Percentiles rank a stretch among this genome's conserved stretches.
phyloP scores from a whole-genome alignment of 2,888 invertebrate species.

The Heliconius ethilla region DNA sequence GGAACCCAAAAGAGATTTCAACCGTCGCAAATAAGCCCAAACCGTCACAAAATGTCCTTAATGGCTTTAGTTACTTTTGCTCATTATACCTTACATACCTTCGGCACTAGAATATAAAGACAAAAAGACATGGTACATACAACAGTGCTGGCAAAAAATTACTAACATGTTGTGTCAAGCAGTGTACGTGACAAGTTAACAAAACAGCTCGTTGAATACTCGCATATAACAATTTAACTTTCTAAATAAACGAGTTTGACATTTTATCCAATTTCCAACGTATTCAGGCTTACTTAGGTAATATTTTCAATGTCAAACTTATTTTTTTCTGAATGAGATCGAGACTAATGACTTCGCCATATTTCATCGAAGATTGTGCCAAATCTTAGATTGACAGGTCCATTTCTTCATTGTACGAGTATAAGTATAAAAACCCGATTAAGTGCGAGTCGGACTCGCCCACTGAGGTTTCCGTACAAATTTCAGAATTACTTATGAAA shows the following conservation, averaged over 20 bases:
- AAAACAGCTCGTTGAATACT: conserved; percentile 12
- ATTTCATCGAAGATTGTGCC: conserved; percentile 8
- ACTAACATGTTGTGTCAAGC: conserved; percentile 17
- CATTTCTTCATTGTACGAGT: conserved; percentile 12
- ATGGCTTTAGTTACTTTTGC: neutral
- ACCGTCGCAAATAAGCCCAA: neutral
- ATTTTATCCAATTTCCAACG: conserved; percentile 16
- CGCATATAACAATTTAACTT: conserved; percentile 16
- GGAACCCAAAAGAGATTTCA: neutral
- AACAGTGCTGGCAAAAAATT: conserved; percentile 15
- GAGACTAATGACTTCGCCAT: conserved; percentile 5
- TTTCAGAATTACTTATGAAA: too few relatives aligned
- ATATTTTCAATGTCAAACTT: neutral
- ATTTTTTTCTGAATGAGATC: neutral
- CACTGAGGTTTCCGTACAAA: too few relatives aligned
- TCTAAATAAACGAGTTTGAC: neutral
- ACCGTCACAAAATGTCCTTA: neutral
- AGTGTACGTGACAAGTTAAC: conserved; percentile 21
- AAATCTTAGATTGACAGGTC: conserved; percentile 18
- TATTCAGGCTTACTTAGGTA: conserved; percentile 8
- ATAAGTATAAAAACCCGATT: neutral
- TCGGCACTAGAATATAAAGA: conserved; percentile 13
- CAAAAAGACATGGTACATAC: neutral
- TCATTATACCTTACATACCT: neutral
- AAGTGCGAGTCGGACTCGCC: too few relatives aligned